Base-by-base conservation (phyloP, 2,888 invertebrate species). In the Pristionchus fissidentatus region DNA sequence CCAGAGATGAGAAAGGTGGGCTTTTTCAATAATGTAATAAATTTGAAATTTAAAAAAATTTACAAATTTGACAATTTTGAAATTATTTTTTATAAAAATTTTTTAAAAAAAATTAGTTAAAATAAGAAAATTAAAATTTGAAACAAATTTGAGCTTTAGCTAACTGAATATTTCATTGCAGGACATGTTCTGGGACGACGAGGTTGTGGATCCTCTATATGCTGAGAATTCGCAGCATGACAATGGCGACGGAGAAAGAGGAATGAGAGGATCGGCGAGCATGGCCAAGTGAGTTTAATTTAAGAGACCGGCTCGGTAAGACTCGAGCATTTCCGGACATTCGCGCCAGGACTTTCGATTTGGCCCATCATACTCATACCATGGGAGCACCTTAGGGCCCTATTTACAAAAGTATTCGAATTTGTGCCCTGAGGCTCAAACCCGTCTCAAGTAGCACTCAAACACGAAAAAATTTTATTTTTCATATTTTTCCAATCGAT, bases 171-270 rank as follows among this genome's bases (percentile, higher is more conserved):
- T n/a, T n/a, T 29, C 19, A 10, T 35, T 57, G 32, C n/a, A 80
- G 80, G 80, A 80, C 43, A 10, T 15, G n/a, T 80, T 57, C 43
- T 80, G 80, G 80, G 60, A 80, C 15, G 80, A 80, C 29, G 80
- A 60, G 43, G 60, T 60, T 0, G 49, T 80, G 10, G 60, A 80
- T n/a, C 80, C 80, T 3, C 3, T 80, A 60, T 80, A 80, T n/a
- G 41, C 60, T 13, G 80, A 80, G 80, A 60, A 80, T 29, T 19
- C 80, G 19, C 38, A 29, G 29, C 57, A 80, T 13, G 60, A 80
- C 10, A 80, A 60, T 5, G 80, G 80, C 35, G 80, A 80, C 22
- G 80, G 80, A 38, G 60, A 80, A 41, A 60, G 41, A 43, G 80
- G 80, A 80, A 80, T 80, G 80, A 46, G 60, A 41, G 80, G 80